Conservation (phyloP, 2,113 vertebrate genomes). For the Ibidorhyncha struthersii region DNA sequence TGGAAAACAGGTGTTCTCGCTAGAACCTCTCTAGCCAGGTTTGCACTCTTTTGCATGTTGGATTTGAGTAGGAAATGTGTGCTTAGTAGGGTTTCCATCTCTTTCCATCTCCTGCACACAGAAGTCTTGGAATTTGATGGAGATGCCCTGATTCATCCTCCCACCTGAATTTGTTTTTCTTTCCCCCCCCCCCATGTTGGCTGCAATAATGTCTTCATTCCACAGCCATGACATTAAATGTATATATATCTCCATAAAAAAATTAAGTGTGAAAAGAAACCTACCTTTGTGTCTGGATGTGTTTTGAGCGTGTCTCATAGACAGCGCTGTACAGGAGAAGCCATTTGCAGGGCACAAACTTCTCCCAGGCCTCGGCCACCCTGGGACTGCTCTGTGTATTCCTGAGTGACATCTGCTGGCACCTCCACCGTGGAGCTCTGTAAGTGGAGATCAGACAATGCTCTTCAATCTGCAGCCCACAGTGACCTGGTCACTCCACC, state of each 20-base stretch:
- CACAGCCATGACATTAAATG: neutral
- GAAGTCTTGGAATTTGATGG: neutral
- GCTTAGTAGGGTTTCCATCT: neutral
- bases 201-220: neutral
- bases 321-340: neutral
- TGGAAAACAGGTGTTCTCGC: neutral
- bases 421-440: fast-evolving
- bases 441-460: fast-evolving
- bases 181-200: neutral
- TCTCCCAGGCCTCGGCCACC: neutral
- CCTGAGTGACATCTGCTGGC: neutral
- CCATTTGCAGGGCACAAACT: neutral
- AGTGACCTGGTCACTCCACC: neutral
- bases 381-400: neutral
- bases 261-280: neutral
- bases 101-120: neutral
- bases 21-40: neutral
- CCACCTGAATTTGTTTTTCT: neutral
- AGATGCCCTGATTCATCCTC: neutral
- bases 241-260: neutral
- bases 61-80: neutral
- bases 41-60: neutral
- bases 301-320: neutral
- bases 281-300: neutral
- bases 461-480: neutral